These are phyloP conservation scores for Macropus fuliginosus DNA, from an alignment of 2,797 vertebrate genomes.

Conservation along the genomic window DNA sequence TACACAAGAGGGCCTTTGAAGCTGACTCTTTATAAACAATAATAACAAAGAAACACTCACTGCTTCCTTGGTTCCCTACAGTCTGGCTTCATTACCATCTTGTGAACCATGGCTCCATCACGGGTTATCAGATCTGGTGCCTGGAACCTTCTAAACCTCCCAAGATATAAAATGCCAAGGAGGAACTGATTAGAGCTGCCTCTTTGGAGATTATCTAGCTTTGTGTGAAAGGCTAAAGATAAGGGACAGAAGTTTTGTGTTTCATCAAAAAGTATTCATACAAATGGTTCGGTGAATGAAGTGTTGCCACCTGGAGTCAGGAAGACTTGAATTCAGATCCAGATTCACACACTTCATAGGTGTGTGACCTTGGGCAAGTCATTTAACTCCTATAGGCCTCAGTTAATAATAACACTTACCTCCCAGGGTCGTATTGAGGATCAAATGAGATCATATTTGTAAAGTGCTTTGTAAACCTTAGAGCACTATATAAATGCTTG, in stretches of 20 bases:
- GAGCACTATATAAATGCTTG: background rate
- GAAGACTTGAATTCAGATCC: background rate
- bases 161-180: background rate
- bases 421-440: background rate
- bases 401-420: background rate
- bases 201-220: constrained; percentile 14
- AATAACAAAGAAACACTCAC: background rate
- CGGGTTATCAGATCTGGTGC: constrained; percentile 26
- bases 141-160: background rate
- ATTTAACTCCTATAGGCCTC: background rate
- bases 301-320: background rate
- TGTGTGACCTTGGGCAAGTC: no score
- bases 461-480: background rate
- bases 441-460: background rate
- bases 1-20: background rate
- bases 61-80: constrained; percentile 50
- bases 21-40: background rate
- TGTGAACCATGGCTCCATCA: constrained; percentile 39
- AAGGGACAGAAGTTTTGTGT: background rate
- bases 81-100: constrained; percentile 13
- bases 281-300: background rate
- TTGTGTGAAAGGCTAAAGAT: background rate
- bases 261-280: constrained; percentile 28
- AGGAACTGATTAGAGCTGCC: background rate
- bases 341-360: background rate